Evolutionary conservation across 2,113 vertebrate species (phyloP).

Genomic region (Turnix velox): DNA sequence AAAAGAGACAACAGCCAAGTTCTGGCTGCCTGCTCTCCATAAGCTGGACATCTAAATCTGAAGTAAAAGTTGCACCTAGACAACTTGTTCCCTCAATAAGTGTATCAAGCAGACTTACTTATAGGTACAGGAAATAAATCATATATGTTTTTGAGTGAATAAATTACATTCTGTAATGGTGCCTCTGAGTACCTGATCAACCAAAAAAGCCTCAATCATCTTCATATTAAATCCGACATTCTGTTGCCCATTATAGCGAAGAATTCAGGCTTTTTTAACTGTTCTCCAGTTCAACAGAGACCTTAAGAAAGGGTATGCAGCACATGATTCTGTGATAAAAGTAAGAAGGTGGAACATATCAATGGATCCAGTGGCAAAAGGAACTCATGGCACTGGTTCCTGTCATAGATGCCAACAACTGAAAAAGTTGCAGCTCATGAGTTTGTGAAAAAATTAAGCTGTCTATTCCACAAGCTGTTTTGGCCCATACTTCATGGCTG

Average conservation of each 20-base stretch:
- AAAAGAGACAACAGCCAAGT: background rate
- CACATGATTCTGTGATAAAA: background rate
- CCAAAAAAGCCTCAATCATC: background rate
- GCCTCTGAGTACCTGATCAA: background rate
- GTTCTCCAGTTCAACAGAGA: background rate
- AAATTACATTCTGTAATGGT: background rate
- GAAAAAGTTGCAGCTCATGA: conserved; percentile 7
- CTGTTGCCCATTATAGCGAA: background rate
- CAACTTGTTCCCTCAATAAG: background rate
- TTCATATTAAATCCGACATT: background rate
- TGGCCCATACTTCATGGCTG: conserved; percentile 57
- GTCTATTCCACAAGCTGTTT: conserved; percentile 36
- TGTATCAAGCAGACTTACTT: background rate
- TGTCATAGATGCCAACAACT: background rate
- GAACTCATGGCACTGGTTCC: conserved; percentile 4
- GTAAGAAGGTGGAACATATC: background rate
- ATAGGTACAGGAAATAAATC: background rate
- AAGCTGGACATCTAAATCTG: background rate
- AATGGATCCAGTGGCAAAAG: background rate
- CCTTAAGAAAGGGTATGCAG: background rate
- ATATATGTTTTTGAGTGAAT: background rate
- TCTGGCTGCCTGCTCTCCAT: background rate
- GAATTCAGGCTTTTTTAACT: background rate
- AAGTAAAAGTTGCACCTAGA: background rate
- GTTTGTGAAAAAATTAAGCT: background rate